Conservation (phyloP, 2,888 invertebrate genomes). For the Lasioglossum marginatum region DNA sequence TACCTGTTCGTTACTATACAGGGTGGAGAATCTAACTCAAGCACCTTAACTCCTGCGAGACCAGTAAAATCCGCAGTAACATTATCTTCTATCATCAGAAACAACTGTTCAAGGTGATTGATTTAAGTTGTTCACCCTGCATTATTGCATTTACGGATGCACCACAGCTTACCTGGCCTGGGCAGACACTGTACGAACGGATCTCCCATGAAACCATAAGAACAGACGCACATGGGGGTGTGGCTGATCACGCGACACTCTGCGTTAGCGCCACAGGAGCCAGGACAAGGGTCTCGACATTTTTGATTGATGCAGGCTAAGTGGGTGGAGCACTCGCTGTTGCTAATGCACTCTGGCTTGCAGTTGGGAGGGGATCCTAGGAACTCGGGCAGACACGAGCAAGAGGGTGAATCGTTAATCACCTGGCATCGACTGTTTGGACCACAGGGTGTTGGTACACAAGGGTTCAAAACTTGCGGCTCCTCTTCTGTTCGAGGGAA, state of each 20-base stretch:
- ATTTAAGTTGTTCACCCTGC: not conserved
- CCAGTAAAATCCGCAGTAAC: too few species aligned
- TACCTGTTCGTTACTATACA: too few species aligned
- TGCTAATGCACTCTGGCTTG: slow-evolving; percentile 91
- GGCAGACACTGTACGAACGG: slow-evolving; percentile 83
- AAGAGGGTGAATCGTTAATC: slow-evolving; percentile 86
- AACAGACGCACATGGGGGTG: slow-evolving; percentile 89
- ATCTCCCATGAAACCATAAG: slow-evolving; percentile 86
- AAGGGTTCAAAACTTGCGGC: slow-evolving; percentile 80
- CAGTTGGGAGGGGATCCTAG: slow-evolving; percentile 91
- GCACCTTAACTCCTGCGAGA: not conserved
- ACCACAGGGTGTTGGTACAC: slow-evolving; percentile 83
- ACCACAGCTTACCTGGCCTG: slow-evolving; percentile 69
- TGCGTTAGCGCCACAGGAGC: slow-evolving; percentile 91
- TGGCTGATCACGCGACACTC: slow-evolving; percentile 91
- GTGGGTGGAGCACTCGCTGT: slow-evolving; percentile 90
- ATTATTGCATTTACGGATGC: not conserved
- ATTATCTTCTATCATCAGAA: not conserved
- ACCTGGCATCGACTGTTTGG: slow-evolving; percentile 88
- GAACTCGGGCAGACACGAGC: slow-evolving; percentile 89
- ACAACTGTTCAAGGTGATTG: not conserved
- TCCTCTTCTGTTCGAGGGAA: slow-evolving; percentile 45
- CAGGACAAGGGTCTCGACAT: slow-evolving; percentile 92
- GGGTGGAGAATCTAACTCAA: not conserved
- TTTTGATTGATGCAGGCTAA: slow-evolving; percentile 91